phyloP scores from a whole-genome alignment of 2,113 vertebrate species.

The Eurystomus gularis region DNA sequence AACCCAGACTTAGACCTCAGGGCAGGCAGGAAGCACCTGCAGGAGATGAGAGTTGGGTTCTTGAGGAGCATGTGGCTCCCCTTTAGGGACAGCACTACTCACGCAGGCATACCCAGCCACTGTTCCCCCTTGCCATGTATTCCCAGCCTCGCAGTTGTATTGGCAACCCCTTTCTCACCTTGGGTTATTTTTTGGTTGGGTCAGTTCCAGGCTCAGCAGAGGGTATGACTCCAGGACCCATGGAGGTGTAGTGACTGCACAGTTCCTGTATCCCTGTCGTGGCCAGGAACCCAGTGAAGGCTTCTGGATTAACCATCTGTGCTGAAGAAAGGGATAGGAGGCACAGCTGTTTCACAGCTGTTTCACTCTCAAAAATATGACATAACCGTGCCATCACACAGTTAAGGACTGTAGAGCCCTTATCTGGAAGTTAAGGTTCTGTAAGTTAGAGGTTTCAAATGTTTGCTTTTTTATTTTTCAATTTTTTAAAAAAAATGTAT shows the following conservation, averaged over 20 bases:
- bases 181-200: background rate
- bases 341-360: background rate
- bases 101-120: accelerated
- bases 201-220: background rate
- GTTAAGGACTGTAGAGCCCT: background rate
- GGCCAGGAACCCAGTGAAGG: background rate
- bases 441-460: background rate
- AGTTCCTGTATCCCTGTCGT: background rate
- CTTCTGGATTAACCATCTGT: background rate
- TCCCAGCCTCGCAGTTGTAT: background rate
- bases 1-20: background rate
- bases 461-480: background rate
- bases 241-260: background rate
- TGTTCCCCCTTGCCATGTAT: background rate
- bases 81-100: background rate
- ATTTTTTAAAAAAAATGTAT: background rate
- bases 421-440: too few species aligned
- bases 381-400: background rate
- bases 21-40: background rate
- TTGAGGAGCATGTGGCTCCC: background rate
- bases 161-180: background rate
- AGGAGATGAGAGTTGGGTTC: background rate
- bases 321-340: background rate
- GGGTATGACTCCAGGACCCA: background rate
- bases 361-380: background rate